phyloP scores from a whole-genome alignment of 2,888 invertebrate genomes.

The Drosophila rellima region DNA sequence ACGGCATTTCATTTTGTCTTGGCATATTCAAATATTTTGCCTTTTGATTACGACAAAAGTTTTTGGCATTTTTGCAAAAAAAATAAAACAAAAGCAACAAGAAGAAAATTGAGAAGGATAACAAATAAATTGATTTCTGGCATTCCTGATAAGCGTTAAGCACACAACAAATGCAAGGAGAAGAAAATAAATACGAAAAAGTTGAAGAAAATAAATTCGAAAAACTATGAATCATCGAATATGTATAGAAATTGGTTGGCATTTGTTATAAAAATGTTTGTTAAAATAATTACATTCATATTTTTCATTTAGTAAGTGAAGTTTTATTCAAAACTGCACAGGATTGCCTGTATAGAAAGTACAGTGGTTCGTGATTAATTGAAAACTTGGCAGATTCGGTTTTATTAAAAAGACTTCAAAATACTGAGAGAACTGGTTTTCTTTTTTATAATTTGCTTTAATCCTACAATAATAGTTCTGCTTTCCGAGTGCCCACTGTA shows the following conservation, averaged over 20 bases:
- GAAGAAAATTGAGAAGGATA: conserved; percentile 11
- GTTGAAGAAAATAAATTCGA: background rate
- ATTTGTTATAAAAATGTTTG: background rate
- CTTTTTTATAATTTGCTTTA: background rate
- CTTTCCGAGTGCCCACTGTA: background rate
- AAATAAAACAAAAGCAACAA: conserved; percentile 15
- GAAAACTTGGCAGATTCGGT: too few species aligned
- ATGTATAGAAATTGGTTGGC: background rate
- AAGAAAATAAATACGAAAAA: background rate
- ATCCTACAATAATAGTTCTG: background rate
- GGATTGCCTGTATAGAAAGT: background rate
- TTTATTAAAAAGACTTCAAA: too few species aligned
- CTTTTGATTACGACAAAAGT: conserved; percentile 76
- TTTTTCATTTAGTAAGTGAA: background rate
- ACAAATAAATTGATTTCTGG: conserved; percentile 49
- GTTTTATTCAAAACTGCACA: background rate
- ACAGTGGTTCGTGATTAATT: background rate
- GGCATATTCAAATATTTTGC: conserved; percentile 79
- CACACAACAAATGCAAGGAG: conserved; percentile 6
- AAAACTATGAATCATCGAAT: background rate
- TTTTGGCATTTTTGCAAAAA: conserved; percentile 59
- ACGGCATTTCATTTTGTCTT: conserved; percentile 68
- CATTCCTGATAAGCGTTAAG: conserved; percentile 45
- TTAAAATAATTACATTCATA: background rate
- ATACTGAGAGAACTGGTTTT: too few species aligned